Evolutionary conservation across 2,113 vertebrate genomes (phyloP).

Genomic region (Oenanthe melanoleuca): DNA sequence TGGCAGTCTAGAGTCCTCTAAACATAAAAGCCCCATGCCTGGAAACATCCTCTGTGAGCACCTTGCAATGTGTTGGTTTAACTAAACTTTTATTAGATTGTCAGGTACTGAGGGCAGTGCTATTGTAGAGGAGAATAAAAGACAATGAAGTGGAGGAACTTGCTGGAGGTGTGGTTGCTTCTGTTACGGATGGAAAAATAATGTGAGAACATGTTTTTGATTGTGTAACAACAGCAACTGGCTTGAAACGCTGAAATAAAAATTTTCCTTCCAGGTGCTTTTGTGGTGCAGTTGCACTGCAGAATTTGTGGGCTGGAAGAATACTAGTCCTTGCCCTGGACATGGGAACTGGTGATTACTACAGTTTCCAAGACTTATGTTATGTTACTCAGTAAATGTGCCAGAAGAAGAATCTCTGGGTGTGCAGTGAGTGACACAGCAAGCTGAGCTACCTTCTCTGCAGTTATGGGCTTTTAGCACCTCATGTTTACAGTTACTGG

Average conservation of each 20-base stretch:
- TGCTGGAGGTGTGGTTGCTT: not conserved
- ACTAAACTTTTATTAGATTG: not conserved
- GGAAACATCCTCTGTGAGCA: not conserved
- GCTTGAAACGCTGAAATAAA: not conserved
- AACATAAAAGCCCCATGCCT: not conserved
- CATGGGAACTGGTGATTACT: conserved; percentile 26
- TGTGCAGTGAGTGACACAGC: not conserved
- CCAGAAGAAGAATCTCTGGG: not conserved
- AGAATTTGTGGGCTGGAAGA: not conserved
- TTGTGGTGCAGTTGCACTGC: not conserved
- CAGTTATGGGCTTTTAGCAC: not conserved
- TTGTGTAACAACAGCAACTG: conserved; percentile 20
- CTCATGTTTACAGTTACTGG: not conserved
- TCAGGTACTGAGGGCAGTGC: not conserved
- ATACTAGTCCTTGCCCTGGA: not conserved
- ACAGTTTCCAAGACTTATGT: conserved; percentile 32
- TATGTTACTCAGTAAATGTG: not conserved
- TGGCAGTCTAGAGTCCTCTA: not conserved
- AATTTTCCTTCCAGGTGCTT: conserved; percentile 42
- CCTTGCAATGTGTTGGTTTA: not conserved
- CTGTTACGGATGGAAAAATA: not conserved
- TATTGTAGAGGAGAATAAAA: not conserved
- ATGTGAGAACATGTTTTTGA: conserved; percentile 8
- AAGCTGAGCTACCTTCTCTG: conserved; percentile 3
- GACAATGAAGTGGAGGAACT: not conserved